These are phyloP conservation scores for Lepas anatifera DNA, from an alignment of 2,888 invertebrate genomes.

Conservation along the genomic window DNA sequence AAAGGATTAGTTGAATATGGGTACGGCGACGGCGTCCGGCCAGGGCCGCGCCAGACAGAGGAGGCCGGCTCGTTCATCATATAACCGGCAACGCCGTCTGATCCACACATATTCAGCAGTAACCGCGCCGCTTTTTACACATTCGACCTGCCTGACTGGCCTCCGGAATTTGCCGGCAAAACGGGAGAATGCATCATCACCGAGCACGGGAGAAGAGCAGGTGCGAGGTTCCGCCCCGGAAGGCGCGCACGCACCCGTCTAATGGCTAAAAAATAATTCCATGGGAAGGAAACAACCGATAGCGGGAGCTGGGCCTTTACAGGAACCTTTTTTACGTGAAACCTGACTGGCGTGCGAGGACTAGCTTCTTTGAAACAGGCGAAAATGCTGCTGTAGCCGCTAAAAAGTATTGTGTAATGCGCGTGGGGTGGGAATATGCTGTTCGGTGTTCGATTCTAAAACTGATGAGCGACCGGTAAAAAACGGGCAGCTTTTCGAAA, in stretches of 20 bases:
- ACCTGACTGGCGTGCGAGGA: neutral
- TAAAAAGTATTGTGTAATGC: neutral
- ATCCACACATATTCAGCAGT: neutral
- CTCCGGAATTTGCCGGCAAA: neutral
- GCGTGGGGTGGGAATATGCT: neutral
- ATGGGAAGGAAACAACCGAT: neutral
- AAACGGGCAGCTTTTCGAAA: neutral
- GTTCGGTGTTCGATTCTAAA: neutral
- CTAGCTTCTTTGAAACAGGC: neutral
- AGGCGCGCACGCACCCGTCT: neutral
- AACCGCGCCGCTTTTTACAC: neutral
- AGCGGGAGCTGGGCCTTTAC: neutral
- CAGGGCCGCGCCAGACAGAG: neutral
- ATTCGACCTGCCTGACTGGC: neutral
- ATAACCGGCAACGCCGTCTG: neutral
- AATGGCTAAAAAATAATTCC: constrained; percentile 8
- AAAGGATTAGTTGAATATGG: constrained; percentile 3
- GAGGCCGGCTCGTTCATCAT: neutral
- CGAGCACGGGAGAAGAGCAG: neutral
- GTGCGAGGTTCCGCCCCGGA: neutral
- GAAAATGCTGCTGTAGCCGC: neutral
- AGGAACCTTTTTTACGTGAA: neutral
- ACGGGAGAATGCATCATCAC: neutral
- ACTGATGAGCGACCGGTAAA: neutral
- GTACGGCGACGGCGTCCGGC: neutral